Evolutionary conservation across 2,797 vertebrate species (phyloP).

Genomic region (Pelodytes ibericus): DNA sequence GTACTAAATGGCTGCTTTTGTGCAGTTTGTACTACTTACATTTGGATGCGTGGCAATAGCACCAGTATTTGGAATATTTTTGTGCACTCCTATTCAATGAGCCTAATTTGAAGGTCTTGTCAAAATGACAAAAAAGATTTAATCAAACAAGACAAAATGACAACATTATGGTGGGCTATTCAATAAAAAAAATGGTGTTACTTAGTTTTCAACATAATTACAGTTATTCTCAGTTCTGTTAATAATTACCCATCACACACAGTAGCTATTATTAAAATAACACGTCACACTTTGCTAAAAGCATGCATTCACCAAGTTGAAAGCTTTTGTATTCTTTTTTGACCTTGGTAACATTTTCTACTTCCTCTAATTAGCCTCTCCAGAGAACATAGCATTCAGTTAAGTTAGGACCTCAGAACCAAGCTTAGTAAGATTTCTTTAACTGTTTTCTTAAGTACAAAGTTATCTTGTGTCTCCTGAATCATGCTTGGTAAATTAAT

Average conservation of each 20-base stretch:
- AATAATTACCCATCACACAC: background rate
- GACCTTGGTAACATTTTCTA: background rate
- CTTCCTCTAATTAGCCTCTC: background rate
- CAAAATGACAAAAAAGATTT: too few relatives aligned
- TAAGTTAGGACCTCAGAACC: background rate
- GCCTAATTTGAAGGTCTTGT: too few relatives aligned
- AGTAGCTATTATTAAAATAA: background rate
- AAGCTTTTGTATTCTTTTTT: background rate
- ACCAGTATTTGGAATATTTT: too few relatives aligned
- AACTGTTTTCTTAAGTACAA: constrained; percentile 4
- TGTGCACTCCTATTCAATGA: too few relatives aligned
- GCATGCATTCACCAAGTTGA: background rate
- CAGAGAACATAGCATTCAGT: background rate
- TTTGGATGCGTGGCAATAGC: too few relatives aligned
- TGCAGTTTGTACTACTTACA: too few relatives aligned
- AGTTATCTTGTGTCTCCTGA: background rate
- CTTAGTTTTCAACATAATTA: background rate
- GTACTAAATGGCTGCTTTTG: too few relatives aligned
- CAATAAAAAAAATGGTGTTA: background rate
- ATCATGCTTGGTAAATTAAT: constrained; percentile 3
- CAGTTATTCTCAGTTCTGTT: background rate
- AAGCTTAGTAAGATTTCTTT: background rate
- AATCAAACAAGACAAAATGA: too few relatives aligned
- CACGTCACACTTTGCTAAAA: background rate
- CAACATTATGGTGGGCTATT: background rate